A percentile compares a stretch with the other conserved stretches of the same genome.
These are phyloP conservation scores for Drosophila pseudotakahashii DNA, from an alignment of 2,888 invertebrate genomes.

Conservation along the genomic window DNA sequence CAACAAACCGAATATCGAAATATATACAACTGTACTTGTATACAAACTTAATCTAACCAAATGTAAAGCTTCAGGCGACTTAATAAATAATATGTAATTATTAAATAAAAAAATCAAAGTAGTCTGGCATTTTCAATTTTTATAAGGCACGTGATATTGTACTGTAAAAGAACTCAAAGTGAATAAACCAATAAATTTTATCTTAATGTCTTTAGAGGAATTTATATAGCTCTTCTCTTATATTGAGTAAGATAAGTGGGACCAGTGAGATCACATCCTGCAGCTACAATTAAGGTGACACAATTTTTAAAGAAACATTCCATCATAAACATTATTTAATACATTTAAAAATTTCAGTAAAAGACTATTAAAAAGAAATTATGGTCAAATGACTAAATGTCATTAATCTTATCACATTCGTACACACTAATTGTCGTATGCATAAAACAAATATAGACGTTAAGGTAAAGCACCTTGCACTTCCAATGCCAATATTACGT, in stretches of 20 bases:
- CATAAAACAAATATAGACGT: neutral
- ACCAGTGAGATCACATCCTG: neutral
- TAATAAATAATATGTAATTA: constrained; percentile 59
- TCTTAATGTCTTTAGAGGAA: neutral
- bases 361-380: neutral
- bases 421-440: neutral
- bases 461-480: neutral
- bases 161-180: too few species aligned
- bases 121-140: neutral
- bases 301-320: too few species aligned
- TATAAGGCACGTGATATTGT: too few species aligned
- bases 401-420: constrained; percentile 3
- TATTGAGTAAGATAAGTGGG: neutral
- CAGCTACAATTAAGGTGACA: neutral
- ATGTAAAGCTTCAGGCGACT: constrained; percentile 56
- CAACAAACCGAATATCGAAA: constrained; percentile 67
- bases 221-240: neutral
- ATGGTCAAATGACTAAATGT: neutral
- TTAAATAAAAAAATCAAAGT: constrained; percentile 12
- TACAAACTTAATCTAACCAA: constrained; percentile 60
- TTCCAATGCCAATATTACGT: constrained; percentile 42
- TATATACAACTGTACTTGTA: constrained; percentile 52
- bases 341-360: too few species aligned
- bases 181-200: neutral
- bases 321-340: too few species aligned